Evolutionary conservation across 2,888 invertebrate genomes (phyloP).

Genomic region (Tetramorium bicarinatum): DNA sequence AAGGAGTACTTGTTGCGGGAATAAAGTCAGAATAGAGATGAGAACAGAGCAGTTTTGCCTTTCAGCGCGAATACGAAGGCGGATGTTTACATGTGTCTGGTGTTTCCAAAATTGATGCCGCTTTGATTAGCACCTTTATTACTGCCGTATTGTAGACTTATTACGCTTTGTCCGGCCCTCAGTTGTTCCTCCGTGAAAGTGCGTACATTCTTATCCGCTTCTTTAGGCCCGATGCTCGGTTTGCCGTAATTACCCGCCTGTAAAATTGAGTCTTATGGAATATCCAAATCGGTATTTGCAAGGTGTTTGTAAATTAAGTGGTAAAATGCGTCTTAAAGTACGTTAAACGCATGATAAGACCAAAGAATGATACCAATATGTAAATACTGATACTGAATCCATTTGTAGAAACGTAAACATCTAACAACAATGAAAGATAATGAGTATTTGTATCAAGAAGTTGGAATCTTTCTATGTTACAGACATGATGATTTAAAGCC

Average conservation of each 20-base stretch:
- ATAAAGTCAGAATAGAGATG: slow-evolving; percentile 52
- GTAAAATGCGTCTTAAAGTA: background rate
- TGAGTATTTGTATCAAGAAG: background rate
- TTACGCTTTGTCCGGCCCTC: slow-evolving; percentile 96
- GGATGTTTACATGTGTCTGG: slow-evolving; percentile 95
- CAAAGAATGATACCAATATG: background rate
- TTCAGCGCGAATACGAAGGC: background rate
- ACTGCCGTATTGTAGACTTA: slow-evolving; percentile 98
- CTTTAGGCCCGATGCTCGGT: slow-evolving; percentile 97
- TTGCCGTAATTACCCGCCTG: slow-evolving; percentile 93
- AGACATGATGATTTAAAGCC: background rate
- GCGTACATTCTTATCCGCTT: slow-evolving; percentile 97
- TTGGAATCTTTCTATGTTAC: background rate
- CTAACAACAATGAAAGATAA: slow-evolving; percentile 3
- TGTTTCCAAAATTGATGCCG: slow-evolving; percentile 98
- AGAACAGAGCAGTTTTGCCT: slow-evolving; percentile 53
- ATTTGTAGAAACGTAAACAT: slow-evolving; percentile 6
- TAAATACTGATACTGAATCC: background rate
- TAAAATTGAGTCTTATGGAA: slow-evolving; percentile 5
- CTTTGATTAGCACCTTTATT: slow-evolving; percentile 99
- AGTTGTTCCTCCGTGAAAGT: slow-evolving; percentile 98
- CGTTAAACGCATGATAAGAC: background rate
- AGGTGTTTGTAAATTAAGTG: background rate
- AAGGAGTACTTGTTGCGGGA: slow-evolving; percentile 65
- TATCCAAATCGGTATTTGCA: background rate